Evolutionary conservation across 2,888 invertebrate genomes (phyloP), one percentile per base, ranked within the genome.

Genomic region (Drosophila quinaria): DNA sequence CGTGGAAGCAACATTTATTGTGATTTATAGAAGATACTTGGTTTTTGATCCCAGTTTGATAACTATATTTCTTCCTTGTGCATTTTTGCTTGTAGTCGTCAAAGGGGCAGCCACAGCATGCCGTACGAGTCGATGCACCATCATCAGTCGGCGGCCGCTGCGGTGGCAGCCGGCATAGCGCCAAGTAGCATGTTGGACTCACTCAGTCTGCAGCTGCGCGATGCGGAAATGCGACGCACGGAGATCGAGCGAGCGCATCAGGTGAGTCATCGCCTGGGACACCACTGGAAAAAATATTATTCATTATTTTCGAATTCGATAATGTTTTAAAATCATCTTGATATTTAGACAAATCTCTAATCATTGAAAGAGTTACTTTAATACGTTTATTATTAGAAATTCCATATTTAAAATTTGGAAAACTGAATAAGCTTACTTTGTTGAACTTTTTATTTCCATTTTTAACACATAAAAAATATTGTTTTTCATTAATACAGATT

Each of bases 201-300:
- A 86, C 93, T 96, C 90, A 95, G 95, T 89, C 93, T 96, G 93
- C 95, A 96, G 92, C 94, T 97, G 93, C 95, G 96, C 87, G 96
- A 96, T 89, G 96, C 96, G 71, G 96, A 96, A 93, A 94, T 95
- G 81, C 95, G 96, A 74, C 94, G 96, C 74, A 95, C 95, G 17
- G 96, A 96, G 90, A 94, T 96, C 80, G 96, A 96, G 93, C 94
- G 96, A 73, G 95, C 96, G 82, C 96, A 96, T 93, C 94, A 93
- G 89, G 93, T 93, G 81, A 90, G 90, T 63, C 17, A 41, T 29
- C 6, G 2, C 4, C 13, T 5, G 13, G 13, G 13, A 35, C 0
- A n/a, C 5, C 6, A 35, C 13, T 4, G 5, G 2, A 35, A n/a
- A 8, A 29, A 8, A 25, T 25, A 25, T 25, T 25, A 5, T 6